phyloP scores from a whole-genome alignment of 2,113 vertebrate species.

The Lepisosteus oculatus region DNA sequence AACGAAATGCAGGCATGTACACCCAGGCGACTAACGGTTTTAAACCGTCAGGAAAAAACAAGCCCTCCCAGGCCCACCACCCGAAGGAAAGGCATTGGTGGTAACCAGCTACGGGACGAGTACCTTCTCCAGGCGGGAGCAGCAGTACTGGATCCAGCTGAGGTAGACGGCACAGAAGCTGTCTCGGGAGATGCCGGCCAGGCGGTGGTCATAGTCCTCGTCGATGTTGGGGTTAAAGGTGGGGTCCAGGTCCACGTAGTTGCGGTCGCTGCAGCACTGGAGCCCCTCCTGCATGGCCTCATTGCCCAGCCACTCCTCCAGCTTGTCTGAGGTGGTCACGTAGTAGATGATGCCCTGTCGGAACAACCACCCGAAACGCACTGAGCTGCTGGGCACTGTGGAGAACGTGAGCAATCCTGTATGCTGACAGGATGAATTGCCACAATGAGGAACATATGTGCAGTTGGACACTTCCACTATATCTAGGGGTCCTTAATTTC shows the following conservation, averaged over 20 bases:
- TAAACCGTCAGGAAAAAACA: neutral
- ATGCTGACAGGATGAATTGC: too few relatives aligned
- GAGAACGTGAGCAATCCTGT: too few relatives aligned
- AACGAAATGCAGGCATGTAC: neutral
- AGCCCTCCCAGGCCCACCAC: neutral
- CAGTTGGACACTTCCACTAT: too few relatives aligned
- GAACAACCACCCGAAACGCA: too few relatives aligned
- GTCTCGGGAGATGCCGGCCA: constrained; percentile 93
- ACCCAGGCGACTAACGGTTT: neutral
- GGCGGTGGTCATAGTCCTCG: constrained; percentile 94
- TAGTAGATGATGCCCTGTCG: constrained; percentile 94
- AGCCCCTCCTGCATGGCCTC: constrained; percentile 94
- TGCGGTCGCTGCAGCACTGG: constrained; percentile 79
- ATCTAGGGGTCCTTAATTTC: too few relatives aligned
- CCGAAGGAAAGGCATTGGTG: too few relatives aligned
- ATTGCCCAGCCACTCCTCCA: constrained; percentile 95
- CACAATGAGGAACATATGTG: too few relatives aligned
- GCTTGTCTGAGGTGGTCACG: constrained; percentile 83
- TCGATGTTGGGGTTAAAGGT: constrained; percentile 98
- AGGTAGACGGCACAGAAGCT: constrained; percentile 93
- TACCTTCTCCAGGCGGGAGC: constrained; percentile 85
- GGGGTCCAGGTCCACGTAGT: constrained; percentile 95
- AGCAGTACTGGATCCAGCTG: constrained; percentile 96
- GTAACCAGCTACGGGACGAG: neutral
- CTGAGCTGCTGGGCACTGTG: too few relatives aligned